A percentile compares a stretch with the other conserved stretches of the same genome.
These are phyloP conservation scores for Tragelaphus buxtoni DNA, from an alignment of 2,113 vertebrate genomes.

Conservation along the genomic window DNA sequence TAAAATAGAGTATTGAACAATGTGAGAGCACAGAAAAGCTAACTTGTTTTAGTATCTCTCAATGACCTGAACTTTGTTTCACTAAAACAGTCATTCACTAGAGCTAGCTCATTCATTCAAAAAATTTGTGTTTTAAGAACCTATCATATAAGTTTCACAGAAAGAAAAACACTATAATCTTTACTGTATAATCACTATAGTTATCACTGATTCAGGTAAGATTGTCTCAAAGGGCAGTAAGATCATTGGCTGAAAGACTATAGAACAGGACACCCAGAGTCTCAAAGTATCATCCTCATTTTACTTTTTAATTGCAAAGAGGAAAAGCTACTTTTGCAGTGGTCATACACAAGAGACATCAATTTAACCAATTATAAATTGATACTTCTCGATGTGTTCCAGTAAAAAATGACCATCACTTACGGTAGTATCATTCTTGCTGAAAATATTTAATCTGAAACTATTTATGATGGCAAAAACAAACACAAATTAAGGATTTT, in stretches of 20 bases:
- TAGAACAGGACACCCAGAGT: not conserved
- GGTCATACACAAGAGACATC: not conserved
- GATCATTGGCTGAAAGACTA: not conserved
- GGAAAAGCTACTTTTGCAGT: not conserved
- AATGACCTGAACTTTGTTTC: not conserved
- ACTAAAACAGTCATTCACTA: not conserved
- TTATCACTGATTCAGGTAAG: not conserved
- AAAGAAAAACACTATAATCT: not conserved
- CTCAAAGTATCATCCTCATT: not conserved
- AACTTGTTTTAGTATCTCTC: not conserved
- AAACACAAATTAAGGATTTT: not conserved
- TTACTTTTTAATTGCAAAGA: not conserved
- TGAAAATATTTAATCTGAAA: constrained; percentile 11
- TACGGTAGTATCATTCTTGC: not conserved
- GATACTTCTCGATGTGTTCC: not conserved
- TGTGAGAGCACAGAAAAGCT: not conserved
- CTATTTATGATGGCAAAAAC: not conserved
- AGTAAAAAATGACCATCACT: not conserved
- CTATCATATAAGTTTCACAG: not conserved
- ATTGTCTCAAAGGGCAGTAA: not conserved
- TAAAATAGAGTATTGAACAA: not conserved
- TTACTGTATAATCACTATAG: not conserved
- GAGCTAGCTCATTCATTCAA: not conserved
- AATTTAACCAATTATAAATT: constrained; percentile 12
- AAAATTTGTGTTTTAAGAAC: not conserved